phyloP scores from a whole-genome alignment of 2,888 invertebrate species.

The Ochropleura plecta region DNA sequence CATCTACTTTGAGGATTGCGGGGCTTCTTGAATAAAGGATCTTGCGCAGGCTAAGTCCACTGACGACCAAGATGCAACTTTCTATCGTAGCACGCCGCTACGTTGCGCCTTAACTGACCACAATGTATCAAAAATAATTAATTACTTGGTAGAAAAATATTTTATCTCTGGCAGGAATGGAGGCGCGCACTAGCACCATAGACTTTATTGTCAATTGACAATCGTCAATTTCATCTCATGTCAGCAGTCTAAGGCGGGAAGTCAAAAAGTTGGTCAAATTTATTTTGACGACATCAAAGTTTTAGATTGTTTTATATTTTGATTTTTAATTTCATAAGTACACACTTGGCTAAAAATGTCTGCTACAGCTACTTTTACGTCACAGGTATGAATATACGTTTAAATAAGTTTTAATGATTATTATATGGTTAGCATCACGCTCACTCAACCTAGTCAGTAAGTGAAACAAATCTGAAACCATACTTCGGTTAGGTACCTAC shows the following conservation, averaged over 20 bases:
- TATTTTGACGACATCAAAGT: background rate
- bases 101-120: too few relatives aligned
- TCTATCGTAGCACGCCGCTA: too few relatives aligned
- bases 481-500: background rate
- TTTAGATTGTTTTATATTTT: background rate
- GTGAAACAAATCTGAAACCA: too few relatives aligned
- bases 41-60: too few relatives aligned
- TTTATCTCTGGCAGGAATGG: conserved; percentile 20
- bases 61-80: background rate
- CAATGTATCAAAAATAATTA: background rate
- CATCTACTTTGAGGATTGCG: too few relatives aligned
- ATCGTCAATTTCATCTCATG: too few relatives aligned
- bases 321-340: background rate
- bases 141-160: background rate
- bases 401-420: background rate
- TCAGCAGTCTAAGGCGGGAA: conserved; percentile 44
- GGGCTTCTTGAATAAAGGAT: too few relatives aligned
- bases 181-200: background rate
- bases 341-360: conserved; percentile 63
- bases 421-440: background rate
- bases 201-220: too few relatives aligned
- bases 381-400: conserved; percentile 66
- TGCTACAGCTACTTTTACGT: conserved; percentile 68
- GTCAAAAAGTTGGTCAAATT: background rate
- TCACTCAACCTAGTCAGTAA: too few relatives aligned